Base-by-base conservation (phyloP, 2,113 vertebrate species). In the Saguinus midas region DNA sequence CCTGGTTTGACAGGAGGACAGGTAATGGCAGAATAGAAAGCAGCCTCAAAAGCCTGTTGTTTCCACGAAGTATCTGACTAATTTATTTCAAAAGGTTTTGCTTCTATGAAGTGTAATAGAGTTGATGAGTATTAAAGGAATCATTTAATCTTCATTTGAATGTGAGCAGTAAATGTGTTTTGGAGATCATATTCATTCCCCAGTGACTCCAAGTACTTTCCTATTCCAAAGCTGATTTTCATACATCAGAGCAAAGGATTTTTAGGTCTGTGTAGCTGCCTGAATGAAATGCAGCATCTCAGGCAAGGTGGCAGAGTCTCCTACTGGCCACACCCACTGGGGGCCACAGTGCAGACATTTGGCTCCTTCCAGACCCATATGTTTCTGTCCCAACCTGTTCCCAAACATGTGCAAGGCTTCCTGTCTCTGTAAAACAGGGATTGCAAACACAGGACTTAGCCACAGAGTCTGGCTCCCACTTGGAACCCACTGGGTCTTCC, bases 71-170 rank as follows among this genome's bases (percentile, higher is more conserved):
- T 97, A 94, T 98, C 97, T 97, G 97, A 97, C 97, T 98, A 98
- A 95, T 97, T 98, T 97, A 94, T 94, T 8, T n/a, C 96, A 96
- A 96, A 98, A 97, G 90, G 96, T 91, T 98, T 98, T 98, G 94
- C 90, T 97, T 98, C 96, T 96, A 94, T 97, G 95, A 97, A 96
- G 97, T 96, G 92, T 81, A 72, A 97, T 98, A 97, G 96, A 98
- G 97, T 95, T 98, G 96, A 97, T 98, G 97, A 98, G 87, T 98
- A 98, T 98, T 97, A 98, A 98, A 98, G 96, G 94, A 98, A 98
- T 98, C 97, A 95, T 97, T 96, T 98, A 98, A 98, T 98, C 98
- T 98, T 98, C 97, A 98, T 98, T 97, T 98, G 97, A 96, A 98
- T 98, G 97, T 98, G 97, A 98, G 96, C 98, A 94, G 92, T 98